Conservation (phyloP, 2,888 invertebrate genomes). For the Acleris holmiana region DNA sequence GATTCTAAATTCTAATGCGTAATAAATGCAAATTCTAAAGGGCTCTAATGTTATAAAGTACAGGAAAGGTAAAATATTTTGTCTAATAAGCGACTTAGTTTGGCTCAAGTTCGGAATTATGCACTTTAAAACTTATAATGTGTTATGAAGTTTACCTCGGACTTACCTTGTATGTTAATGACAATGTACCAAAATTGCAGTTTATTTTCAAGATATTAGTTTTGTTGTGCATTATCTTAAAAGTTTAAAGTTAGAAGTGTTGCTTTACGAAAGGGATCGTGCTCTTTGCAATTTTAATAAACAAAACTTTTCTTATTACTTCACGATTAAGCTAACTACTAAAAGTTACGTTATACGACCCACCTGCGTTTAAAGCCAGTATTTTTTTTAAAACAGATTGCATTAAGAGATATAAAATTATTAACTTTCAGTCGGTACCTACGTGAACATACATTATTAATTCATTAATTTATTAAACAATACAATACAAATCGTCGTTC, state of each 20-base stretch:
- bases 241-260: background rate
- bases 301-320: background rate
- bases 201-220: constrained; percentile 14
- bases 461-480: no score
- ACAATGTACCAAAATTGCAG: constrained; percentile 16
- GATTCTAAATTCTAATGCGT: constrained; percentile 67
- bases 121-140: constrained; percentile 40
- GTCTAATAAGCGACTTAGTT: constrained; percentile 50
- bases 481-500: no score
- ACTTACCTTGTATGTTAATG: constrained; percentile 9
- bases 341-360: no score
- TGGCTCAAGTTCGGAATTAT: constrained; percentile 47
- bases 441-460: no score
- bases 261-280: background rate
- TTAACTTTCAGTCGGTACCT: no score
- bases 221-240: background rate
- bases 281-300: background rate
- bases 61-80: constrained; percentile 66
- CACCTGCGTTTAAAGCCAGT: no score
- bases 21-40: constrained; percentile 75
- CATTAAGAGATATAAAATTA: no score
- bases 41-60: constrained; percentile 61
- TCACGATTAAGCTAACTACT: no score
- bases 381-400: no score
- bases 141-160: constrained; percentile 32